These are phyloP conservation scores for Paramisgurnus dabryanus DNA, from an alignment of 2,113 vertebrate genomes.

Conservation along the genomic window DNA sequence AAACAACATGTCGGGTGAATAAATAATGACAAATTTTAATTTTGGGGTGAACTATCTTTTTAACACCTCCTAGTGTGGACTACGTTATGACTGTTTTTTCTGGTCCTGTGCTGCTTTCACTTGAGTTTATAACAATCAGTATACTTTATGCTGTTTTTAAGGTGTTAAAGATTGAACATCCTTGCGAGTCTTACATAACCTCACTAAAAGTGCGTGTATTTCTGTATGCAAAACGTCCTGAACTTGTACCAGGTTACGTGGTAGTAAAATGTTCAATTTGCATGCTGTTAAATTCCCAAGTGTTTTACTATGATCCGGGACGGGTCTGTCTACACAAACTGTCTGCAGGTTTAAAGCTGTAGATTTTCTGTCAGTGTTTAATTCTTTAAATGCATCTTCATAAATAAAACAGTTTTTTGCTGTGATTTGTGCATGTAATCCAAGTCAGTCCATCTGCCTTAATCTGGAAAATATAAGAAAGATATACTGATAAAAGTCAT, in stretches of 20 bases:
- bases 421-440: background rate
- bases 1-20: too few species aligned
- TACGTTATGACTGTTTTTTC: too few species aligned
- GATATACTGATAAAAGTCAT: background rate
- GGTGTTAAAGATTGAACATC: too few species aligned
- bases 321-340: background rate
- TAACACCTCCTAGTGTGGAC: too few species aligned
- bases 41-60: too few species aligned
- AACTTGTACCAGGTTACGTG: background rate
- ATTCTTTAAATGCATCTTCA: background rate
- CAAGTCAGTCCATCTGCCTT: background rate
- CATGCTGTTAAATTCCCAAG: background rate
- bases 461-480: background rate
- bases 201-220: background rate
- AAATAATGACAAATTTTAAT: too few species aligned
- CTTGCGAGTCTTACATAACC: background rate
- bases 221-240: constrained; percentile 17
- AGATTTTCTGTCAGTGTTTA: background rate
- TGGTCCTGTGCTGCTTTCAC: too few species aligned
- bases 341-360: background rate
- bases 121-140: too few species aligned
- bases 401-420: background rate
- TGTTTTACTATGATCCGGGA: background rate
- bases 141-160: too few species aligned
- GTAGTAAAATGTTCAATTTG: constrained; percentile 19